Base-by-base conservation (phyloP, 2,888 invertebrate species). In the Epinotia demarniana region DNA sequence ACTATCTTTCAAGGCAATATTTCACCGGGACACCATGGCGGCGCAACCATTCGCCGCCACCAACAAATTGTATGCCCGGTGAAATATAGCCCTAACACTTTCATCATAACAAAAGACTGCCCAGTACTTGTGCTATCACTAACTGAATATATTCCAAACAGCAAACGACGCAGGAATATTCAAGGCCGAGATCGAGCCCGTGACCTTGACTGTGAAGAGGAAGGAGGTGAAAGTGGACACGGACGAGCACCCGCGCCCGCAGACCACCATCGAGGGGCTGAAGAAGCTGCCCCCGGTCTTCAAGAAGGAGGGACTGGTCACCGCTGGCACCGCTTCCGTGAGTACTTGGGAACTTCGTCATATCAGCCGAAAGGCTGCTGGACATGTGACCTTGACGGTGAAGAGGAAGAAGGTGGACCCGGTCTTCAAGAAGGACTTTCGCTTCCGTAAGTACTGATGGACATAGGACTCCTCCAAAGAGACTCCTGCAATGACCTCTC, bases 191-290 rank as follows among this genome's bases (percentile, higher is more conserved):
- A 96, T 99, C 60, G 96, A 96, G 5, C 98, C 99, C 0, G 96
- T 99, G 8, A 96, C 96, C 43, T 84, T 99, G 1, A 98, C 97
- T 86, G 94, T 97, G 5, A 99, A 97, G 92, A 97, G 96, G 87
- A 96, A 97, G 87, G 96, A 97, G 80, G 95, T 97, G n/a, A 95
- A 95, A 72, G 95, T 99, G 79, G 96, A 96, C 69, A 93, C 96
- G 0, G 99, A 99, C 90, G 99, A 99, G 91, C 99, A 99, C 92
- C 99, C 99, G 2, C 96, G 97, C 80, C 98, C 98, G 39, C 95
- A 98, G 87, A 97, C 98, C 58, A 98, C 98, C 0, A 84, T 97
- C 18, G 99, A 99, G 86, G 95, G 95, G 6, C 94, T 99, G 43
- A 95, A 96, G 81, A 99, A 99, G 88, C 94, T 99, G 73, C 96